Base-by-base conservation (phyloP, 2,888 invertebrate genomes). In the Slavum lentiscoides region DNA sequence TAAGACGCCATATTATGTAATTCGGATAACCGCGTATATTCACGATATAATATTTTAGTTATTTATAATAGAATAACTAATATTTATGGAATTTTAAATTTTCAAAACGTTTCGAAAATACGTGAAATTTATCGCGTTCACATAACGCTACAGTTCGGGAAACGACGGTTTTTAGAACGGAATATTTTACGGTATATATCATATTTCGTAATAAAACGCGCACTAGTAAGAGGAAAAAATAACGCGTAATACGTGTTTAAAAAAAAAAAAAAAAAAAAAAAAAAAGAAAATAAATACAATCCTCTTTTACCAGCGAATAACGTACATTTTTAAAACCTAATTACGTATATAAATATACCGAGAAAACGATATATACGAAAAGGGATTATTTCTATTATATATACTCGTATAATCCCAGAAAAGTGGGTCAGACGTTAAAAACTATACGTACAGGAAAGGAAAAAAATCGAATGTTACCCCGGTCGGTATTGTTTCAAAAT, bases 221-320 rank as follows among this genome's bases (percentile, higher is more conserved):
- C 21, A 23, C 61, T 61, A 23, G 17, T 39, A 43, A 43, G 17
- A 73, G 13, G 11, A 15, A 58, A n/a, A 59, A 72, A 39, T 43
- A 72, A 73, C 43, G 13, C 43, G 13, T 61, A 61, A 43, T 73
- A 61, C 73, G 61, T 49, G 73, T 73, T 73, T 49, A 39, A 53
- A 68, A 69, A 69, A n/a, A 69, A n/a, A n/a, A 39, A 53, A 68
- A 69, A 69, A n/a, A 69, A 39, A 53, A 68, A 69, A 69, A n/a
- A 69, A n/a, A n/a, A n/a, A n/a, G n/a, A n/a, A n/a, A 64, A 64
- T 58, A 73, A 61, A 72, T 43, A 30, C 72, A 72, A 73, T 73
- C 23, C 23, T 19, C 19, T 73, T 61, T 72, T 73, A 19, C 61
- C 23, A 49, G 23, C 19, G 61, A 61, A 61, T 73, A 61, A 49